Conservation (phyloP, 1,140 invertebrate genomes). For the Heterodera schachtii region DNA sequence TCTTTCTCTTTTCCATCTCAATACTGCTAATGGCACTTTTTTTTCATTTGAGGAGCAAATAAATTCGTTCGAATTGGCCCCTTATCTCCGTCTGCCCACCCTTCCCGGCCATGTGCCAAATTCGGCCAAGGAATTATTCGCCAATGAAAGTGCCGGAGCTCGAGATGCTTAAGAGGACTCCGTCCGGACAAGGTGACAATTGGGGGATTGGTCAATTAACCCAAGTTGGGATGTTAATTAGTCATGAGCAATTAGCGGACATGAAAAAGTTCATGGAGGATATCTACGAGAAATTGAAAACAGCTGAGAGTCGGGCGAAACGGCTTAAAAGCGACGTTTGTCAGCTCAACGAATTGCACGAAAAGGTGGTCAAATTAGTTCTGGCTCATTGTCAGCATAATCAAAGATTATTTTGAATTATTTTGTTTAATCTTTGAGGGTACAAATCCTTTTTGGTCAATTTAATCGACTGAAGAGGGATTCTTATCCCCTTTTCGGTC, state of each 20-base stretch:
- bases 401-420: too few relatives aligned
- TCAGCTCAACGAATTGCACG: conserved; percentile 18
- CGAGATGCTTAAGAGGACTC: conserved; percentile 36
- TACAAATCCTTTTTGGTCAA: too few relatives aligned
- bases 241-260: conserved; percentile 28
- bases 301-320: conserved; percentile 13
- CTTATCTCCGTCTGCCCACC: conserved; percentile 53
- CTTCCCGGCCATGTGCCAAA: conserved; percentile 52
- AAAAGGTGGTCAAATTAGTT: conserved; percentile 14
- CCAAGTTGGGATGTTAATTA: too few relatives aligned
- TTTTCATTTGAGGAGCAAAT: conserved; percentile 47
- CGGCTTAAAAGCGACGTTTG: conserved; percentile 36
- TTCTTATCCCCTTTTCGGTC: too few relatives aligned
- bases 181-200: conserved; percentile 6
- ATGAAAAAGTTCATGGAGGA: conserved; percentile 36
- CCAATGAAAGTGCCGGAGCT: too few relatives aligned
- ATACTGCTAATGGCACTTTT: too few relatives aligned
- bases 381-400: too few relatives aligned
- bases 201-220: too few relatives aligned
- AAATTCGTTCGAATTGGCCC: conserved; percentile 43
- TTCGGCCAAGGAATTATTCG: conserved; percentile 40
- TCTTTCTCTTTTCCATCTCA: neutral
- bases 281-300: conserved; percentile 37
- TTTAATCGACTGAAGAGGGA: too few relatives aligned
- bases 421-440: too few relatives aligned